phyloP scores from a whole-genome alignment of 2,888 invertebrate genomes.

The Mythimna lalbum region DNA sequence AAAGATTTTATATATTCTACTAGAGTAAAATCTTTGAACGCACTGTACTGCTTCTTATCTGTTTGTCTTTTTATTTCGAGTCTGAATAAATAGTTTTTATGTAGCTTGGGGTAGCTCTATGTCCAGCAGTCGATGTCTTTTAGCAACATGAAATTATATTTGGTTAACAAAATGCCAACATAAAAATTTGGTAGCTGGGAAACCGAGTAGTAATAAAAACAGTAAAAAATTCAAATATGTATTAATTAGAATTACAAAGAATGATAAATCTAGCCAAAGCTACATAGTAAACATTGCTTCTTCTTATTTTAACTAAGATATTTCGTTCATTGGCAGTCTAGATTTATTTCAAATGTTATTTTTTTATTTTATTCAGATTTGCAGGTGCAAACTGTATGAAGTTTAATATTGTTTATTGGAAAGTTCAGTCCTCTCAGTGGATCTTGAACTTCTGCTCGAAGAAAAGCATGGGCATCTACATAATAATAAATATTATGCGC shows the following conservation, averaged over 20 bases:
- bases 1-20: no score
- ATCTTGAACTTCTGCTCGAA: constrained; percentile 18
- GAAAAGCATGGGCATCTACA: not conserved
- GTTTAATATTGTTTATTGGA: not conserved
- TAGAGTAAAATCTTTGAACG: no score
- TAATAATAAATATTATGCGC: not conserved
- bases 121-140: not conserved
- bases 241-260: constrained; percentile 8
- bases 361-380: not conserved
- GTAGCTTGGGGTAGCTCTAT: not conserved
- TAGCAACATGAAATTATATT: not conserved
- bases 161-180: not conserved
- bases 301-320: not conserved
- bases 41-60: no score
- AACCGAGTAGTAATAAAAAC: not conserved
- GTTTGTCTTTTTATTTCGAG: not conserved
- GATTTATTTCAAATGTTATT: not conserved
- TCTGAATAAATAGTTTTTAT: not conserved
- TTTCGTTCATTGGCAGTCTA: not conserved
- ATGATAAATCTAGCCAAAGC: not conserved
- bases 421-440: not conserved
- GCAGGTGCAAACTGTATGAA: not conserved
- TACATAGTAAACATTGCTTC: not conserved
- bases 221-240: constrained; percentile 7
- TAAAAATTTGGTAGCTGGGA: not conserved